These are phyloP conservation scores for Ceratina calcarata DNA, from an alignment of 1,140 invertebrate species.

Conservation along the genomic window DNA sequence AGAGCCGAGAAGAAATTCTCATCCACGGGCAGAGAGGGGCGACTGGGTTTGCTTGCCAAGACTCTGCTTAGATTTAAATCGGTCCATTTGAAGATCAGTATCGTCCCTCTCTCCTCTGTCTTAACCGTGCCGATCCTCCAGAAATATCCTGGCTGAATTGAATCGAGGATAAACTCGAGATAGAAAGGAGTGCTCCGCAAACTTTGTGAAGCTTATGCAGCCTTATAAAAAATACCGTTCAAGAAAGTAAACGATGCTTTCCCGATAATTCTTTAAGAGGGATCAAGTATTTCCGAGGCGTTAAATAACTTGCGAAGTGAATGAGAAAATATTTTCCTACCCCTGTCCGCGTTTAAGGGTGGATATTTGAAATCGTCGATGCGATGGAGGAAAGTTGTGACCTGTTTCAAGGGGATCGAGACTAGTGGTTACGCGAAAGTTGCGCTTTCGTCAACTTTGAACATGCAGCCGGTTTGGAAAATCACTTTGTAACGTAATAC, in stretches of 20 bases:
- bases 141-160: constrained; percentile 65
- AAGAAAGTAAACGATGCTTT: not conserved
- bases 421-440: not conserved
- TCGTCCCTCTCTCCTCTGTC: not conserved
- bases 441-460: not conserved
- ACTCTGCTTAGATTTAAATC: constrained; percentile 69
- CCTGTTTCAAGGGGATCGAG: not conserved
- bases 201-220: not conserved
- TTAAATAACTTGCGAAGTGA: not conserved
- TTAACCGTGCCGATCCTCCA: constrained; percentile 23
- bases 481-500: constrained; percentile 49
- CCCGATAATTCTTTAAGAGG: not conserved
- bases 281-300: not conserved
- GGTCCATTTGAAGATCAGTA: constrained; percentile 64
- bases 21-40: not conserved
- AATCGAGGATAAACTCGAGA: constrained; percentile 32
- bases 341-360: not conserved
- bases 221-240: not conserved
- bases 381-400: not conserved
- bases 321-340: not conserved
- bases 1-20: not conserved
- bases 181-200: not conserved
- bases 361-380: not conserved
- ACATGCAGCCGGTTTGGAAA: constrained; percentile 15
- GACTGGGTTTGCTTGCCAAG: constrained; percentile 64